These are phyloP conservation scores for Theodoxus fluviatilis DNA, from an alignment of 2,888 invertebrate genomes.

Conservation along the genomic window DNA sequence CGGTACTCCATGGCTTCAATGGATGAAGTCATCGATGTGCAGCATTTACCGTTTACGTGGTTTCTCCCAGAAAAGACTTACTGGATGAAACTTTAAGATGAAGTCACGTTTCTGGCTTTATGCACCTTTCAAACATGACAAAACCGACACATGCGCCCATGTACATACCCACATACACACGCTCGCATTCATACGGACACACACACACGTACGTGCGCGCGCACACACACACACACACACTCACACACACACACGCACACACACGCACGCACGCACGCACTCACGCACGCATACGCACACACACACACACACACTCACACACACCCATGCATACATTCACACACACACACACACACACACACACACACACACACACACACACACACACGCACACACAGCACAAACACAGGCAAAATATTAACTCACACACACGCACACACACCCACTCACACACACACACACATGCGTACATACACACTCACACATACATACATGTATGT, in stretches of 20 bases:
- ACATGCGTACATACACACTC: neutral
- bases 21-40: no score
- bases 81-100: no score
- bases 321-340: constrained; percentile 4
- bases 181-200: neutral
- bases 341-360: neutral
- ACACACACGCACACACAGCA: constrained; percentile 4
- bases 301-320: constrained; percentile 20
- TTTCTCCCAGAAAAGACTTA: no score
- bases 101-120: no score
- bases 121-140: no score
- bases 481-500: neutral
- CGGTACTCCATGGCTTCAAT: no score
- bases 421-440: neutral
- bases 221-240: neutral
- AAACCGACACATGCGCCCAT: neutral
- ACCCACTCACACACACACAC: neutral
- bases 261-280: neutral
- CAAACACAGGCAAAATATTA: no score
- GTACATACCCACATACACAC: neutral
- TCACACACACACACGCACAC: neutral
- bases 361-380: constrained; percentile 7
- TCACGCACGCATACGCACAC: constrained; percentile 5
- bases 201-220: neutral
- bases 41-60: no score